Conservation (phyloP, 2,888 invertebrate genomes). For the Aplocera efformata region DNA sequence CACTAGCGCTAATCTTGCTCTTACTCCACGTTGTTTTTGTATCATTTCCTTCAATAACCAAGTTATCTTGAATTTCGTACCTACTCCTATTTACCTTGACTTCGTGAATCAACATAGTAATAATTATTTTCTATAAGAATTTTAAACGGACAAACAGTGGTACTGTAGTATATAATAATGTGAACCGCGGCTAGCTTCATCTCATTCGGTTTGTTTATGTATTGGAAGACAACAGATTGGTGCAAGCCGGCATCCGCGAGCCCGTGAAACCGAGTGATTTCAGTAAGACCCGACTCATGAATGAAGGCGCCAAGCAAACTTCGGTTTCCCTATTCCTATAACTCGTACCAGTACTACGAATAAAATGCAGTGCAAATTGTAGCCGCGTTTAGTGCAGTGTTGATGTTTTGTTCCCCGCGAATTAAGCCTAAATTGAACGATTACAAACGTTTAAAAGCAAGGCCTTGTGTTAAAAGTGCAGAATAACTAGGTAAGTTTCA, state of each 20-base stretch:
- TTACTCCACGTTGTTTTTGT: constrained; percentile 49
- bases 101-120: not conserved
- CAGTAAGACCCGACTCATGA: constrained; percentile 59
- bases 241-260: constrained; percentile 65
- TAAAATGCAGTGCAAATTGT: constrained; percentile 24
- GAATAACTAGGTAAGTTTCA: constrained; percentile 21
- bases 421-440: constrained; percentile 26
- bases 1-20: constrained; percentile 68
- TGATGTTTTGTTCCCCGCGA: constrained; percentile 37
- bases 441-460: constrained; percentile 26
- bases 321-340: constrained; percentile 32
- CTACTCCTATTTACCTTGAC: not conserved
- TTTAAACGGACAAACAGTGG: constrained; percentile 5
- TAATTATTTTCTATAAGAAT: constrained; percentile 1
- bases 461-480: constrained; percentile 15
- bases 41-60: constrained; percentile 28
- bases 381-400: constrained; percentile 54
- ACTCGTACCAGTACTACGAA: constrained; percentile 8
- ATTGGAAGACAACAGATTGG: constrained; percentile 76
- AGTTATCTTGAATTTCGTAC: constrained; percentile 3
- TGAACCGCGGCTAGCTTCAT: constrained; percentile 65
- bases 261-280: constrained; percentile 54
- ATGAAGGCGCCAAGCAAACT: constrained; percentile 49
- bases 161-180: constrained; percentile 9
- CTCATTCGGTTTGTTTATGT: constrained; percentile 75